Conservation (phyloP, 2,888 invertebrate species). For the Malacosoma neustria region DNA sequence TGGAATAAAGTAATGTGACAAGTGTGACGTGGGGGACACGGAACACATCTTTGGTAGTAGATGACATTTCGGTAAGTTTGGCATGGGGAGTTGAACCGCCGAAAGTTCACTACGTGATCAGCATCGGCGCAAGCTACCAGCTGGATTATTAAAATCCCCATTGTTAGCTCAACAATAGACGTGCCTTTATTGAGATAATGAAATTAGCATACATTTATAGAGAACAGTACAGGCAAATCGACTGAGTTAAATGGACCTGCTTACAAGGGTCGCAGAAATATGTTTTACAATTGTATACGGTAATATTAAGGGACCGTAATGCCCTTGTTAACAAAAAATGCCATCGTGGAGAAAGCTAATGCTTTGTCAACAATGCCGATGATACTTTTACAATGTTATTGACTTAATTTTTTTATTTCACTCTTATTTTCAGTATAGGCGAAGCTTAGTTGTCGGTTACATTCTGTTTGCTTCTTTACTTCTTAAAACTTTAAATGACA, state of each 20-base stretch:
- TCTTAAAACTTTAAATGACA: too few relatives aligned
- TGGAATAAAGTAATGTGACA: constrained; percentile 13
- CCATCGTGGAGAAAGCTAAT: constrained; percentile 19
- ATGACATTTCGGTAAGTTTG: constrained; percentile 24
- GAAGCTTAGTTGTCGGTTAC: too few relatives aligned
- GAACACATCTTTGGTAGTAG: constrained; percentile 14
- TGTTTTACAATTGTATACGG: constrained; percentile 23
- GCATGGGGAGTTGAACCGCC: constrained; percentile 17
- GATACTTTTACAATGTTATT: too few relatives aligned
- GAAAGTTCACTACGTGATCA: constrained; percentile 36
- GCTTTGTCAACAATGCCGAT: constrained; percentile 26
- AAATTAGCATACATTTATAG: constrained; percentile 21
- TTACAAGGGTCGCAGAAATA: constrained; percentile 30
- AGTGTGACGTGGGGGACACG: constrained; percentile 13
- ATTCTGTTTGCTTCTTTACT: too few relatives aligned
- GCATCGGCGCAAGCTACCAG: constrained; percentile 18
- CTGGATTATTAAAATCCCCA: constrained; percentile 26
- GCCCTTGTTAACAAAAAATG: constrained; percentile 37
- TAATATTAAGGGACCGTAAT: constrained; percentile 20
- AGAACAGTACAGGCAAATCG: constrained; percentile 8
- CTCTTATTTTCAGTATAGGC: too few relatives aligned
- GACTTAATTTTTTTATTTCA: too few relatives aligned
- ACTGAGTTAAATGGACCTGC: constrained; percentile 13
- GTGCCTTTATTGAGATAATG: constrained; percentile 22
- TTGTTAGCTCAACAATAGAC: constrained; percentile 25